These are phyloP conservation scores for Acronicta psi DNA, from an alignment of 2,888 invertebrate species.

Conservation along the genomic window DNA sequence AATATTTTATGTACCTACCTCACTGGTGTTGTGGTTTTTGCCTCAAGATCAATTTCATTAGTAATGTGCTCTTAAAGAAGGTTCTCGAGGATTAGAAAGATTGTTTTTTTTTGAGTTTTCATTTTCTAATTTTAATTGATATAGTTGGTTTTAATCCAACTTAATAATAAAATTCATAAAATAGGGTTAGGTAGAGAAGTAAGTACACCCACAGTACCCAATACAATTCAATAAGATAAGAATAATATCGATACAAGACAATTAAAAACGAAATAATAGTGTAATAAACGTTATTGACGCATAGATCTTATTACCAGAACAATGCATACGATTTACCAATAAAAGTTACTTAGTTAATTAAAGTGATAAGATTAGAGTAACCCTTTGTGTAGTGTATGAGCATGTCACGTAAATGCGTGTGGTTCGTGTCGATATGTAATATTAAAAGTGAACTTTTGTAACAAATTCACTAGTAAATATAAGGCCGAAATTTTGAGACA, in stretches of 20 bases:
- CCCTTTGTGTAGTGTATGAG: neutral
- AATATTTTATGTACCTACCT: neutral
- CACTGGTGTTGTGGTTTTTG: slow-evolving; percentile 3
- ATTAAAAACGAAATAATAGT: neutral
- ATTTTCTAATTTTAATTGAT: no score
- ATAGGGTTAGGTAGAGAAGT: no score
- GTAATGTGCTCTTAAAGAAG: neutral
- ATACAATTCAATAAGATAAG: no score
- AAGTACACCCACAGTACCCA: no score
- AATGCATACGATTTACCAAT: slow-evolving; percentile 7
- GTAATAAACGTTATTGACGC: slow-evolving; percentile 2
- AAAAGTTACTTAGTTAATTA: slow-evolving; percentile 13
- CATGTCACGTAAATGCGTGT: neutral
- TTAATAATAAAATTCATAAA: no score
- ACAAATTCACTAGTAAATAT: no score
- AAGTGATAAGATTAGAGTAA: slow-evolving; percentile 17
- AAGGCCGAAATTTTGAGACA: no score
- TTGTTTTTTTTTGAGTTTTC: no score
- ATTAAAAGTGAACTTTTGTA: no score
- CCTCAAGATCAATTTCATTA: neutral
- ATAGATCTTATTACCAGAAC: slow-evolving; percentile 3
- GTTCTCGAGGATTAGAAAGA: neutral
- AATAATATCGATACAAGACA: neutral
- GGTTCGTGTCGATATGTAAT: neutral
- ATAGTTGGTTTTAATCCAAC: no score